Base-by-base conservation (phyloP, 2,797 vertebrate species). In the Chelidonichthys spinosus region DNA sequence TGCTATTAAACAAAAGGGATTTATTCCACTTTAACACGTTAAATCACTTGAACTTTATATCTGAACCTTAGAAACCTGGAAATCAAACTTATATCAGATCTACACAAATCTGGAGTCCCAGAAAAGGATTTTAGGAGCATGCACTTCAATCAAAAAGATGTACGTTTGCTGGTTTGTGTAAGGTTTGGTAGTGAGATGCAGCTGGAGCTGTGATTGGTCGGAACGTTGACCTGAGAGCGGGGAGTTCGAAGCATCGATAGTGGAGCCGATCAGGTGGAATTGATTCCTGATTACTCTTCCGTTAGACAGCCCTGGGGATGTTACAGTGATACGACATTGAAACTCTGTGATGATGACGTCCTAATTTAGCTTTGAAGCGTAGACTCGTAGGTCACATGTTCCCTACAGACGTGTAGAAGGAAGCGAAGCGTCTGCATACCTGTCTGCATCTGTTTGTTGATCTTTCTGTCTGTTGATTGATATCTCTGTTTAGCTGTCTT, bases 391-490 rank as follows among this genome's bases (percentile, higher is more conserved):
- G 6, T 56, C 32, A 42, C 15, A 35, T 10, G 52, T 46, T 61
- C 18, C 55, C 53, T 39, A 14, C 56, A 39, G 5, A 46, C 3
- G 11, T 33, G 15, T 39, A 25, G 32, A 18, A 14, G 55, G 6
- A 11, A 33, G 14, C n/a, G 25, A 2, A 25, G 25, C 25, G 25
- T 25, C 25, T 25, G 25, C 25, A 25, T 25, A 25, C 43, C 35
- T 66, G 65, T 74, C n/a, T 60, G 17, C 53, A 37, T 73, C 46
- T 55, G 36, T 67, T 39, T 35, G 56, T 67, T 18, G 17, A 43
- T n/a, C 49, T 65, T 54, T 47, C 39, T 68, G 53, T 81, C 18
- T 64, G 63, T 72, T 74, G 25, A 17, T 65, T 62, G 63, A 49
- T 71, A 42, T 71, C 42, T 73, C 17, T 49, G 55, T 62, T 40